Evolutionary conservation across 2,113 vertebrate species (phyloP).

Genomic region (Zonotrichia leucophrys): DNA sequence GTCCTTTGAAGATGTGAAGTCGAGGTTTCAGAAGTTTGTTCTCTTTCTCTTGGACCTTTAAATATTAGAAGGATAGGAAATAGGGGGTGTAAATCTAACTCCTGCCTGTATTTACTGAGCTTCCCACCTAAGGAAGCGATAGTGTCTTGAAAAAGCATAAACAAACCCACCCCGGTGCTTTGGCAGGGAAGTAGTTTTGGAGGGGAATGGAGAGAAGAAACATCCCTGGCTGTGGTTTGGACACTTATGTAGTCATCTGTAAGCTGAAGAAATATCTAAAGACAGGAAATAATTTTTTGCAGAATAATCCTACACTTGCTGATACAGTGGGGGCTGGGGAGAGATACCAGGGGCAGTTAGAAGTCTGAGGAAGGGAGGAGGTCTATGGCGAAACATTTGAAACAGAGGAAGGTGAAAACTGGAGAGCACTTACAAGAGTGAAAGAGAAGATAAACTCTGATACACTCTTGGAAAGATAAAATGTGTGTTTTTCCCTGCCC

Average conservation of each 20-base stretch:
- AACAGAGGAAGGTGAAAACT: background rate
- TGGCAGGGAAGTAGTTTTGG: background rate
- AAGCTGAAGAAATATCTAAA: background rate
- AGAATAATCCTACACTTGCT: background rate
- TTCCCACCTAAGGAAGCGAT: background rate
- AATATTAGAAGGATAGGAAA: background rate
- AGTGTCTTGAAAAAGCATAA: background rate
- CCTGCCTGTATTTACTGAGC: fast-evolving
- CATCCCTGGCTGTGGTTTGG: background rate
- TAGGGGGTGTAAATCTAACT: background rate
- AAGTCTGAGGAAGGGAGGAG: background rate
- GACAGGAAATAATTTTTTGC: background rate
- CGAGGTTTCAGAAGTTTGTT: background rate
- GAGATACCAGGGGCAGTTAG: no score
- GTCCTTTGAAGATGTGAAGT: background rate
- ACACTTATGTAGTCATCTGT: fast-evolving
- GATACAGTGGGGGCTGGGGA: background rate
- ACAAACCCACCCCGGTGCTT: background rate
- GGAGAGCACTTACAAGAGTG: background rate
- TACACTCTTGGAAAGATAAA: background rate
- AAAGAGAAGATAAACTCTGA: background rate
- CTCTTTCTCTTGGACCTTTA: background rate
- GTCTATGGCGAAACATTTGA: background rate
- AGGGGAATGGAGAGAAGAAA: background rate
- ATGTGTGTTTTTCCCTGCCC: fast-evolving